Evolutionary conservation across 2,113 vertebrate genomes (phyloP), one percentile per base, ranked within the genome.

Genomic region (Myotis lucifugus): DNA sequence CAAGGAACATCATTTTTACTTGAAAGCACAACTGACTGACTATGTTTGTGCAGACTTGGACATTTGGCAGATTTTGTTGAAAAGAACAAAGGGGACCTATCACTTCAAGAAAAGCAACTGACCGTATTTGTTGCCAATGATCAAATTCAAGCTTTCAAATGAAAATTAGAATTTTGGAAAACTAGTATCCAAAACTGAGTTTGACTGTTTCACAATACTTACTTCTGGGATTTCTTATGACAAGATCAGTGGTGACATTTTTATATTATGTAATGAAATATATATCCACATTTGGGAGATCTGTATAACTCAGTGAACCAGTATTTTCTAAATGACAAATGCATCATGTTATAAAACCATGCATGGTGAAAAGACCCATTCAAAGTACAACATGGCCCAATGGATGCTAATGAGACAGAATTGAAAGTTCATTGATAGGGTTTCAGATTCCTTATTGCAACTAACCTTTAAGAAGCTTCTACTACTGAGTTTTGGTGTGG

Each of bases 101-200:
- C 37, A 46, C 23, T 72, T 95, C 40, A 83, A 85, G 25, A 37
- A 77, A 79, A 88, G 69, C 2, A 84, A 77, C 2, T 77, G 59
- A 72, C 19, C 1, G 1, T n/a, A 93, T 73, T 50, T 67, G 9
- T 61, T 50, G 37, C 13, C 13, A 90, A 66, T 29, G 23, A 79
- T 42, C 87, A 92, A 85, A 85, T 29, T 87, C 29, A 42, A 85
- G 32, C 46, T 91, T 85, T 91, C 23, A 77, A 95, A 56, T 50
- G 82, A 92, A 59, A 95, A 86, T 48, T 13, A 46, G 27, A 93
- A 90, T 34, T 84, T 78, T 79, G 48, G 48, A 92, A 89, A 93
- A 61, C 17, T 27, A 86, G 48, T 27, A 84, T 29, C 34, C 25
- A 92, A 21, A 6, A 56, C 27, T 46, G 23, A 74, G 29, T 9